phyloP scores from a whole-genome alignment of 1,140 invertebrate genomes.

The Euwallacea fornicatus region DNA sequence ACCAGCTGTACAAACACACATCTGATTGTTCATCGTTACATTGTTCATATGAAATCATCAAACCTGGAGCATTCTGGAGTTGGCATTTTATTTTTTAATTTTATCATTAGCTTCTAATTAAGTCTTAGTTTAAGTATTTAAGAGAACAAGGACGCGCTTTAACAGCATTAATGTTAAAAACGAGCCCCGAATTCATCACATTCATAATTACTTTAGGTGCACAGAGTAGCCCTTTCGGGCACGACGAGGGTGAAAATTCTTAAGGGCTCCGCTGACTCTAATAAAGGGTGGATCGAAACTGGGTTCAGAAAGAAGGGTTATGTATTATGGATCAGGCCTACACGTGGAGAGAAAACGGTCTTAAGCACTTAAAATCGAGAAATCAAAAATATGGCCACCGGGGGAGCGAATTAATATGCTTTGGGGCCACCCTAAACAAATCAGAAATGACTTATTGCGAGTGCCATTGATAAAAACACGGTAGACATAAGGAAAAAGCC shows the following conservation, averaged over 20 bases:
- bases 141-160: constrained; percentile 43
- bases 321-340: constrained; percentile 18
- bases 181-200: constrained; percentile 47
- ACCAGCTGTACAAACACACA: too few species aligned
- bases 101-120: constrained; percentile 34
- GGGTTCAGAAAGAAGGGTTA: constrained; percentile 29
- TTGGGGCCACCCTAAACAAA: background rate
- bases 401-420: too few species aligned
- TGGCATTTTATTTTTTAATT: background rate
- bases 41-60: too few species aligned
- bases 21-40: too few species aligned
- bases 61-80: background rate
- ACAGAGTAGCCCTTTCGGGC: constrained; percentile 43
- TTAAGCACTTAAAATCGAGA: too few species aligned
- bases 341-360: background rate
- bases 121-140: constrained; percentile 43
- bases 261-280: constrained; percentile 31
- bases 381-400: too few species aligned
- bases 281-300: constrained; percentile 13
- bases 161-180: constrained; percentile 49
- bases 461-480: constrained; percentile 27
- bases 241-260: constrained; percentile 33
- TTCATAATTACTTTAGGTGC: constrained; percentile 50
- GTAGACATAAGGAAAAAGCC: constrained; percentile 32
- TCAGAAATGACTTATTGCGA: constrained; percentile 30